Percentiles rank a stretch among this genome's conserved stretches.
phyloP scores from a whole-genome alignment of 2,113 vertebrate genomes.

The Chaetorhynchus papuensis region DNA sequence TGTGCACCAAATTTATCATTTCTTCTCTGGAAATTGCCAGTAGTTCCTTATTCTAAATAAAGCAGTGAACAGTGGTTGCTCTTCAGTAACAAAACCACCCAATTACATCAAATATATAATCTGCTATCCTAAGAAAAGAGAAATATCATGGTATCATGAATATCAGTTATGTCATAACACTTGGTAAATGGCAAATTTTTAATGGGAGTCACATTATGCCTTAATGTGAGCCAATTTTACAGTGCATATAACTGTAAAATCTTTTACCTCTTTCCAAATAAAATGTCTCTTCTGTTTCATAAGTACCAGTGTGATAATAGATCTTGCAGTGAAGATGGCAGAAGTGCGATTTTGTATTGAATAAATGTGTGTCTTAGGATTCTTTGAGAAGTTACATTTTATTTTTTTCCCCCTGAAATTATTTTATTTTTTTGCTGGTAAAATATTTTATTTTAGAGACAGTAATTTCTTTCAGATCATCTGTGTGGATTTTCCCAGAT shows the following conservation, averaged over 20 bases:
- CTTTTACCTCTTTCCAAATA: constrained; percentile 4
- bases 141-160: neutral
- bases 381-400: neutral
- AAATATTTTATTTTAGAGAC: neutral
- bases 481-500: neutral
- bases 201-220: constrained; percentile 2
- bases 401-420: neutral
- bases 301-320: neutral
- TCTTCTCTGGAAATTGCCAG: neutral
- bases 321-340: neutral
- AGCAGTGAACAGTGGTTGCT: neutral
- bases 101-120: neutral
- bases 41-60: neutral
- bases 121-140: neutral
- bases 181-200: constrained; percentile 37
- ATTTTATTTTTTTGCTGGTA: neutral
- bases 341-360: neutral
- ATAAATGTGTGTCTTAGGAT: neutral
- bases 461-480: neutral
- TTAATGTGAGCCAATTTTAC: constrained; percentile 23
- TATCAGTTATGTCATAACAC: constrained; percentile 9
- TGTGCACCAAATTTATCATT: neutral
- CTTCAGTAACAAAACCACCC: neutral
- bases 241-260: constrained; percentile 26
- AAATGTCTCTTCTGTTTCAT: neutral